These are phyloP conservation scores for Oreotrochilus melanogaster DNA, from an alignment of 2,113 vertebrate species.

Conservation along the genomic window DNA sequence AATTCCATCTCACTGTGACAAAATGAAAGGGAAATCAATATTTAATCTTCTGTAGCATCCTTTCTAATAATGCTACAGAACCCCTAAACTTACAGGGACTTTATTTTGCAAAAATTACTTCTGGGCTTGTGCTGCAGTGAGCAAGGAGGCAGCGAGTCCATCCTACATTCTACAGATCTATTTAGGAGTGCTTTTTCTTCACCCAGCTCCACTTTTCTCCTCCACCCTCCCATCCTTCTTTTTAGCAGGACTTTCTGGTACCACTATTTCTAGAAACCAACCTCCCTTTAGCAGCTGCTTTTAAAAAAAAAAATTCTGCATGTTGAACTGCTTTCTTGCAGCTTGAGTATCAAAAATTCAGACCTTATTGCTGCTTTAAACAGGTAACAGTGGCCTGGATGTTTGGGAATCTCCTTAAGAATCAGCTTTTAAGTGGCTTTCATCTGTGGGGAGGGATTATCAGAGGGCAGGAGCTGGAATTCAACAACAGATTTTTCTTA, in stretches of 20 bases:
- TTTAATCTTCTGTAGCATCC: constrained; percentile 59
- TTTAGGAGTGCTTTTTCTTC: not conserved
- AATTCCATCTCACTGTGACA: constrained; percentile 20
- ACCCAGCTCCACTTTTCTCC: not conserved
- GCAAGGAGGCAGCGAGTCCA: not conserved
- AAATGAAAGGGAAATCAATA: constrained; percentile 59
- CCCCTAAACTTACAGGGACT: constrained; percentile 1
- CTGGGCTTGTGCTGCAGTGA: not conserved
- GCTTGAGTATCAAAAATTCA: not conserved
- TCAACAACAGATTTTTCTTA: not conserved
- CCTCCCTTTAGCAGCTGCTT: not conserved
- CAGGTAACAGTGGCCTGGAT: not conserved
- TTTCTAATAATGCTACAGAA: not conserved
- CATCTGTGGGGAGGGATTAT: not conserved
- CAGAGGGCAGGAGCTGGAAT: not conserved
- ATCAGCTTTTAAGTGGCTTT: not conserved
- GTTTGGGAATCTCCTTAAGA: not conserved
- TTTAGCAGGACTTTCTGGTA: not conserved
- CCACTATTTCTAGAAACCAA: not conserved
- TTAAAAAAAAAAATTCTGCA: not conserved
- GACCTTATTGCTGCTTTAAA: not conserved
- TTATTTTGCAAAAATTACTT: not conserved
- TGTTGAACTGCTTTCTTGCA: not conserved
- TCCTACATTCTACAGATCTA: not conserved
- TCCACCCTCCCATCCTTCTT: not conserved